A percentile compares a stretch with the other conserved stretches of the same genome.
Conservation (phyloP, 2,888 invertebrate species). For the Drosophila kuntzei region DNA sequence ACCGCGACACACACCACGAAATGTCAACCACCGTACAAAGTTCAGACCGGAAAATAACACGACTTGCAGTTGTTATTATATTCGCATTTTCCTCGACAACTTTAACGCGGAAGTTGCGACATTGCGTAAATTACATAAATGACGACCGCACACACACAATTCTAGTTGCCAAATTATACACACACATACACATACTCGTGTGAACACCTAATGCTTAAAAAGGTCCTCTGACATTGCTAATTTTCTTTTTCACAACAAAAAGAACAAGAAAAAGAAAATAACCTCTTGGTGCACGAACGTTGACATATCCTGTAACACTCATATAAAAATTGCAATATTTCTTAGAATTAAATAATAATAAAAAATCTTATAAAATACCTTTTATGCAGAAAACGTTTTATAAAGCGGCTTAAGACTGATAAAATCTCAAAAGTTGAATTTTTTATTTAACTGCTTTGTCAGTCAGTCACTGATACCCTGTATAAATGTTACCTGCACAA, state of each 20-base stretch:
- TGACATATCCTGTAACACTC: constrained; percentile 2
- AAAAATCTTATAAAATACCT: background rate
- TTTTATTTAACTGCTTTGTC: background rate
- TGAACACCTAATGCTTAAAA: constrained; percentile 18
- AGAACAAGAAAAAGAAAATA: background rate
- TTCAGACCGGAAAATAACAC: constrained; percentile 54
- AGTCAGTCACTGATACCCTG: constrained; percentile 3
- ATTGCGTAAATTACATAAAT: constrained; percentile 49
- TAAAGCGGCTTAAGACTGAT: background rate
- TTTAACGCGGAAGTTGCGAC: constrained; percentile 45
- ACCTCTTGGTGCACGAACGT: background rate
- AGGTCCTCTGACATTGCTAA: constrained; percentile 38
- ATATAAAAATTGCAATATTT: background rate
- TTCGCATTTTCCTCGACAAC: constrained; percentile 47
- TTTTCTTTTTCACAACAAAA: constrained; percentile 40
- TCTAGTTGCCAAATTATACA: constrained; percentile 25
- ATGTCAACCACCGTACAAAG: constrained; percentile 46
- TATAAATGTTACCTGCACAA: constrained; percentile 6
- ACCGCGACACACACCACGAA: constrained; percentile 43
- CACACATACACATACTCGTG: constrained; percentile 10
- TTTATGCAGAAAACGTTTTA: background rate
- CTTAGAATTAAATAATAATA: background rate
- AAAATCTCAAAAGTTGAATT: background rate
- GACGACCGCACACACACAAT: constrained; percentile 20
- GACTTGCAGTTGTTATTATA: constrained; percentile 57